Percentiles rank a stretch among this genome's conserved stretches.
phyloP scores from a whole-genome alignment of 2,888 invertebrate genomes.

The Zootermopsis nevadensis region DNA sequence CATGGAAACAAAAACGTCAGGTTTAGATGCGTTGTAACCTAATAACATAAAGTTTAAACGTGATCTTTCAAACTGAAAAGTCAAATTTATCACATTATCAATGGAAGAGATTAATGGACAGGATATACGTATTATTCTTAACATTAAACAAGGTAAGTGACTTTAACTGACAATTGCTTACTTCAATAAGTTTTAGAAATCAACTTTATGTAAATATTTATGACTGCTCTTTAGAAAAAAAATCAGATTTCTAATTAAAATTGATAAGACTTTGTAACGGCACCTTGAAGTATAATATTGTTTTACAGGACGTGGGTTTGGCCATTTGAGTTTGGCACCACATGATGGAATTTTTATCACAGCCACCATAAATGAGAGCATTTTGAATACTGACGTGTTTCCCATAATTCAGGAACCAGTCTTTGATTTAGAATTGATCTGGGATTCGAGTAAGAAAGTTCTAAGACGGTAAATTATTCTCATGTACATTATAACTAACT shows the following conservation, averaged over 20 bases:
- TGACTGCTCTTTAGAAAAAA: no score
- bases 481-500: neutral
- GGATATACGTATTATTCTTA: slow-evolving; percentile 74
- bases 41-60: no score
- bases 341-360: slow-evolving; percentile 51
- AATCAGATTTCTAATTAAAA: neutral
- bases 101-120: slow-evolving; percentile 74
- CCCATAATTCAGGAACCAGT: slow-evolving; percentile 62
- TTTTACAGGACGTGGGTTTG: slow-evolving; percentile 55
- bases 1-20: slow-evolving; percentile 34
- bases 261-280: neutral
- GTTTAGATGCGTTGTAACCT: neutral
- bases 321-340: slow-evolving; percentile 50
- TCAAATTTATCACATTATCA: neutral
- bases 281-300: neutral
- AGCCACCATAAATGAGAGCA: slow-evolving; percentile 54
- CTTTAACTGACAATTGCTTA: neutral
- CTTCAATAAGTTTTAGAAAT: no score
- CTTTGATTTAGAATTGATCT: slow-evolving; percentile 80
- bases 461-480: slow-evolving; percentile 69
- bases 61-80: no score
- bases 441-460: slow-evolving; percentile 80
- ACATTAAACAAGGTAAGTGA: slow-evolving; percentile 69
- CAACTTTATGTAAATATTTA: no score
- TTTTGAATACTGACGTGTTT: slow-evolving; percentile 72